phyloP scores from a whole-genome alignment of 2,888 invertebrate genomes.

The Biston betularia region DNA sequence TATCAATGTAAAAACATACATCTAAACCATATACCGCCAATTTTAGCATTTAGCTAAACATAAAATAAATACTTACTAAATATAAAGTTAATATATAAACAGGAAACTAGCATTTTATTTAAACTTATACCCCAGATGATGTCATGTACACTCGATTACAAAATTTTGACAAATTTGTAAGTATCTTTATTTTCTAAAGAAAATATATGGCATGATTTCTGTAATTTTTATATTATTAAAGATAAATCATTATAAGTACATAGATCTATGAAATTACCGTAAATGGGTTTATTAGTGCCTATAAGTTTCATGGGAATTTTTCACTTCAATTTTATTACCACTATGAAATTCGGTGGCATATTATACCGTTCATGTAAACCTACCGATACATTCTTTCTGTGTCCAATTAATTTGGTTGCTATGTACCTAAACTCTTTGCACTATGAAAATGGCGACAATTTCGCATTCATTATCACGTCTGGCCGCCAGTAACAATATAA shows the following conservation, averaged over 20 bases:
- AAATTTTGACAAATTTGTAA: constrained; percentile 42
- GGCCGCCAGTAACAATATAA: not conserved
- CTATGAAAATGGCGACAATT: not conserved
- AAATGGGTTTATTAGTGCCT: not conserved
- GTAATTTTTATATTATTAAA: too few relatives aligned
- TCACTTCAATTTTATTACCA: not conserved
- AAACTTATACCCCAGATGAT: constrained; percentile 70
- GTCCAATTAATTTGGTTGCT: constrained; percentile 6
- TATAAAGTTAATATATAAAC: constrained; percentile 66
- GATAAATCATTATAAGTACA: too few relatives aligned
- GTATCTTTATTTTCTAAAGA: constrained; percentile 28
- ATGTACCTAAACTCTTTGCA: constrained; percentile 6
- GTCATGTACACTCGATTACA: constrained; percentile 66
- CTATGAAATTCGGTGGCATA: not conserved
- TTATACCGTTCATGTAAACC: not conserved
- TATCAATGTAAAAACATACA: not conserved
- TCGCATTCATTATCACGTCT: constrained; percentile 9
- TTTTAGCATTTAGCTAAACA: constrained; percentile 59
- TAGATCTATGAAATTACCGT: too few relatives aligned
- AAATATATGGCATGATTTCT: too few relatives aligned
- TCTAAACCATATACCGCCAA: constrained; percentile 54
- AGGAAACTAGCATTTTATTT: constrained; percentile 76
- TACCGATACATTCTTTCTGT: not conserved
- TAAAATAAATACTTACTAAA: constrained; percentile 63
- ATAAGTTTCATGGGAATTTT: not conserved